Evolutionary conservation across 2,113 vertebrate species (phyloP), one percentile per base, ranked within the genome.

Genomic region (Melospiza melodia): DNA sequence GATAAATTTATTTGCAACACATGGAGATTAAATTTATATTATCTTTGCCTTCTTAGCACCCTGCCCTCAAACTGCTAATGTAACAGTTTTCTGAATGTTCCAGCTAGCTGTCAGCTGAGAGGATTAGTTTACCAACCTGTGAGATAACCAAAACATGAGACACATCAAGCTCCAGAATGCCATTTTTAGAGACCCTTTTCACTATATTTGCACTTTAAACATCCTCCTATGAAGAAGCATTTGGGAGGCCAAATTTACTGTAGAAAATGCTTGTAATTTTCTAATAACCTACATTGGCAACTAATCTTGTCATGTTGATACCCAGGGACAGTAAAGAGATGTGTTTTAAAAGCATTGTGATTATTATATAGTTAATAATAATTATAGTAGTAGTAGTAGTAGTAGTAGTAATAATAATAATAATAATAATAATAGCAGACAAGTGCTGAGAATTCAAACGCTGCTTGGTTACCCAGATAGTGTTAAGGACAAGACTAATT

Each of bases 301-400:
- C 58, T 76, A 57, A 82, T 95, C 52, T 91, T 30, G 4, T 93
- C 33, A 48, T 75, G 67, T 61, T 96, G 91, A 91, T 78, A 5
- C 69, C 28, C 61, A 27, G 66, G 43, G 49, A 89, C 68, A 89
- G 35, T 71, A 54, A 90, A 90, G 12, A 95, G 74, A 72, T 22
- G 94, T 89, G 33, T 51, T 87, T 96, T 94, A 89, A 96, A 95
- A 95, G 84, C 84, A 22, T 58, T 81, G 21, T 88, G 74, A 87
- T 87, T 93, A 37, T 76, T 67, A 69, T 44, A 33, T 87, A 48
- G 79, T 95, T 96, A 84, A 41, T 41, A 41, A 41, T 41, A 41
- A 41, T 41, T 41, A 12, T 41, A 41, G 12, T 14, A 41, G 12
- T 41, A 41, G 39, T 14, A 41, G 39, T 41, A 41, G 12, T 41